A percentile compares a stretch with the other conserved stretches of the same genome.
Evolutionary conservation across 1,140 invertebrate species (phyloP).

Genomic region (Pristionchus pacificus): DNA sequence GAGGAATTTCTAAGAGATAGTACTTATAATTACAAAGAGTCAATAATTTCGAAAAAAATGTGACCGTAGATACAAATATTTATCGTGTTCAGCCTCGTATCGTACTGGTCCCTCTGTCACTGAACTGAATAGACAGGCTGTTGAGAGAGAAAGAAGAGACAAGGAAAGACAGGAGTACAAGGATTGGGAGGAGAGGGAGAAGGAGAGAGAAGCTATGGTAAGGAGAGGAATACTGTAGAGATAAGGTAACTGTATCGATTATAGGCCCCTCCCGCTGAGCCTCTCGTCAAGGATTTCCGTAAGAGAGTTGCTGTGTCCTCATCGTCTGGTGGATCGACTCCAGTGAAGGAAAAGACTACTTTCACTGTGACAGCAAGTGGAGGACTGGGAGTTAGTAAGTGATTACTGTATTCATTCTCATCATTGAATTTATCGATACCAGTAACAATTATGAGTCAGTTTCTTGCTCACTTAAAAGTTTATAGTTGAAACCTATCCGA

Average conservation of each 20-base stretch:
- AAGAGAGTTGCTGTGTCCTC: background rate
- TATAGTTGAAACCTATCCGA: too few species aligned
- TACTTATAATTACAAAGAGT: background rate
- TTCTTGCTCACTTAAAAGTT: too few species aligned
- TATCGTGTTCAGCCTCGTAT: background rate
- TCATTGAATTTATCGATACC: constrained; percentile 1
- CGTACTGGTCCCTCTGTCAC: background rate
- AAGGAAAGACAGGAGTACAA: constrained; percentile 24
- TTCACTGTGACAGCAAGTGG: background rate
- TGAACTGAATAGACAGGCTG: constrained; percentile 20
- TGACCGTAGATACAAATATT: too few species aligned
- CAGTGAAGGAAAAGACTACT: too few species aligned
- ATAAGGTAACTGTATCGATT: background rate
- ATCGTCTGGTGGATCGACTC: too few species aligned
- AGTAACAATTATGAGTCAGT: constrained; percentile 5
- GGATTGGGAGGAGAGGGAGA: constrained; percentile 26
- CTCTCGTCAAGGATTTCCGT: constrained; percentile 8
- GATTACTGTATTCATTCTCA: background rate
- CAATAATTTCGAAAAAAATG: too few species aligned
- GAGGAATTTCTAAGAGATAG: background rate
- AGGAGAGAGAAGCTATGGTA: constrained; percentile 1
- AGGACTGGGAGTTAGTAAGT: background rate
- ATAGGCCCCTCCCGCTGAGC: background rate
- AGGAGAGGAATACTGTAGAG: background rate
- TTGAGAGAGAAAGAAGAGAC: constrained; percentile 18